Evolutionary conservation across 2,888 invertebrate genomes (phyloP).

Genomic region (Athripsodes cinereus): DNA sequence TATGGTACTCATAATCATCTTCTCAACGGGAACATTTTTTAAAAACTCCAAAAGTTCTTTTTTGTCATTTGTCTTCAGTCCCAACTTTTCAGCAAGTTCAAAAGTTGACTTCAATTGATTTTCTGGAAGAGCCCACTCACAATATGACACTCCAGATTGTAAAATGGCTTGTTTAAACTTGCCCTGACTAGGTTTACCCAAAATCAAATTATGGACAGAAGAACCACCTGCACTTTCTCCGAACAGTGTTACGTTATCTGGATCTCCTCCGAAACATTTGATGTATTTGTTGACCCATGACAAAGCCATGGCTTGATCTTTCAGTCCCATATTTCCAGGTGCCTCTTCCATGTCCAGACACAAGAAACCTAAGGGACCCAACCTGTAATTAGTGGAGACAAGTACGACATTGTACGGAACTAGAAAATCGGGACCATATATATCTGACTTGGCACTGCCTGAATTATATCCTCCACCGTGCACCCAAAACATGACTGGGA

Average conservation of each 20-base stretch:
- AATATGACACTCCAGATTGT: constrained; percentile 13
- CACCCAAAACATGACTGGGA: constrained; percentile 23
- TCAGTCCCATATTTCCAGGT: constrained; percentile 21
- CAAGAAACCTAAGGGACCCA: constrained; percentile 18
- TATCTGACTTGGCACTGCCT: constrained; percentile 12
- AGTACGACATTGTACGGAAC: constrained; percentile 14
- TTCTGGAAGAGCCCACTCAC: constrained; percentile 12
- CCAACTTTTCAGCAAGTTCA: constrained; percentile 16
- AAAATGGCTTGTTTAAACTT: constrained; percentile 12
- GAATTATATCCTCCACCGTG: constrained; percentile 21
- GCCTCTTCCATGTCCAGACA: constrained; percentile 17
- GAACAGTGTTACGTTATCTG: constrained; percentile 17
- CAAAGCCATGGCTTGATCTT: constrained; percentile 20
- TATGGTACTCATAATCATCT: constrained; percentile 5
- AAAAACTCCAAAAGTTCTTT: constrained; percentile 12
- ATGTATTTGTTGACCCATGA: constrained; percentile 21
- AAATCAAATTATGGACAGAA: constrained; percentile 11
- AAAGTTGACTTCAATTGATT: constrained; percentile 11
- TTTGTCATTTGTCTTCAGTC: constrained; percentile 9
- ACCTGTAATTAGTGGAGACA: constrained; percentile 20
- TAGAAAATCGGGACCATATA: constrained; percentile 18
- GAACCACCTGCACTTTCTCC: constrained; percentile 21
- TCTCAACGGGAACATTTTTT: constrained; percentile 8
- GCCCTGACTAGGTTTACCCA: constrained; percentile 13
- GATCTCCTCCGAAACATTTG: constrained; percentile 17